phyloP scores from a whole-genome alignment of 1,140 invertebrate genomes.

The Drosophila repleta region DNA sequence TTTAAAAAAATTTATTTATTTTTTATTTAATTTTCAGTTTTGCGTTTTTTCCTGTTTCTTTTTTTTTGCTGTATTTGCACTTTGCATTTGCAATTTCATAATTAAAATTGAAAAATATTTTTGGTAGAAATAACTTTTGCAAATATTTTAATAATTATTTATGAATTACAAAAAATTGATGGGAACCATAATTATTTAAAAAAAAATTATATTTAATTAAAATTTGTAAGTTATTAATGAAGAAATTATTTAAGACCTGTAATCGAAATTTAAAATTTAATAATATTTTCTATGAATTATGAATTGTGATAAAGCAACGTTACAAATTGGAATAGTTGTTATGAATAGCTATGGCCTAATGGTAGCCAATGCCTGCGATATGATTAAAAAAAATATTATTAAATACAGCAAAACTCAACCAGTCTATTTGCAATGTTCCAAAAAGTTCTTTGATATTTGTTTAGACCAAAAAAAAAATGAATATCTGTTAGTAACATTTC shows the following conservation, averaged over 20 bases:
- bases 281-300: too few species aligned
- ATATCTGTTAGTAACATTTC: too few species aligned
- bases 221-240: neutral
- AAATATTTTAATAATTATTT: constrained; percentile 30
- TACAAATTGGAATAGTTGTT: too few species aligned
- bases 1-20: constrained; percentile 39
- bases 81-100: constrained; percentile 53
- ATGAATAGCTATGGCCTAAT: too few species aligned
- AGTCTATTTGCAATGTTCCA: too few species aligned
- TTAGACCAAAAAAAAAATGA: too few species aligned
- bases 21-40: constrained; percentile 29
- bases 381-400: too few species aligned
- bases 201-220: neutral
- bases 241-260: neutral
- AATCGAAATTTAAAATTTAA: too few species aligned
- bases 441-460: too few species aligned
- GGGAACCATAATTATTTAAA: neutral
- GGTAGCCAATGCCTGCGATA: too few species aligned
- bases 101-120: constrained; percentile 44
- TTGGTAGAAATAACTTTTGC: neutral
- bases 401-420: too few species aligned
- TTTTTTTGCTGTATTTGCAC: constrained; percentile 19
- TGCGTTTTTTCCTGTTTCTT: neutral
- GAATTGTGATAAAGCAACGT: too few species aligned
- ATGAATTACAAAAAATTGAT: neutral